Conservation (phyloP, 2,797 vertebrate species). For the Sebastes melanostomus region DNA sequence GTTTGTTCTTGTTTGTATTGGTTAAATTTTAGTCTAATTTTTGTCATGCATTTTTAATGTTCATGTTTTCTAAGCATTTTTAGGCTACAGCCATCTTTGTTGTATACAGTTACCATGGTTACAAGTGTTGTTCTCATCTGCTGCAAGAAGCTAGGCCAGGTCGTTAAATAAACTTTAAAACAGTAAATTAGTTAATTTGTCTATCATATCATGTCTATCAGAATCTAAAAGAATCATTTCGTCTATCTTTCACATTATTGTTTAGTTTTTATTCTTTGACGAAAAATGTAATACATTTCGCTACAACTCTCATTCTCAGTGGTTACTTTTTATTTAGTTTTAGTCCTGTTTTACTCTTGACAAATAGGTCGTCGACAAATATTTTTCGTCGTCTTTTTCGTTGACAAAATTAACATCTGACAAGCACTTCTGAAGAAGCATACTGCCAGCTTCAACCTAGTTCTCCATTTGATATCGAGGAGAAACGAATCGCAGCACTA, state of each 20-base stretch:
- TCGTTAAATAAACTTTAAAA: not conserved
- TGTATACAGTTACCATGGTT: not conserved
- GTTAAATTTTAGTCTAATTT: not conserved
- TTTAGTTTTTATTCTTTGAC: not conserved
- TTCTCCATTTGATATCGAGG: not conserved
- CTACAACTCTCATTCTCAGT: not conserved
- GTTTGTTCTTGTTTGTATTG: not conserved
- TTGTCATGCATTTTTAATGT: not conserved
- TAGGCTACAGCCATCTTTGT: not conserved
- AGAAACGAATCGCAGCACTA: not conserved
- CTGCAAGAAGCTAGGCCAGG: rapidly evolving
- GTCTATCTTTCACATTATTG: not conserved
- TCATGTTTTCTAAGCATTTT: not conserved
- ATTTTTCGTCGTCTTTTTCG: not conserved
- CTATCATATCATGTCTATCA: too few relatives aligned
- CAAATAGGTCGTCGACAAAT: not conserved
- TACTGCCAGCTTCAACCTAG: not conserved
- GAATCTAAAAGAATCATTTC: not conserved
- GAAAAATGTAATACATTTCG: not conserved
- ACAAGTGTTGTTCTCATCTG: not conserved
- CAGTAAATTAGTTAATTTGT: too few relatives aligned
- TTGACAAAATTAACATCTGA: not conserved
- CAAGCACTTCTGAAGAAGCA: not conserved
- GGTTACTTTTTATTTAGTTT: not conserved
- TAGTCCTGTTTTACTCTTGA: not conserved